These are phyloP conservation scores for Protaetia brevitarsis DNA, from an alignment of 1,140 invertebrate species.

Conservation along the genomic window DNA sequence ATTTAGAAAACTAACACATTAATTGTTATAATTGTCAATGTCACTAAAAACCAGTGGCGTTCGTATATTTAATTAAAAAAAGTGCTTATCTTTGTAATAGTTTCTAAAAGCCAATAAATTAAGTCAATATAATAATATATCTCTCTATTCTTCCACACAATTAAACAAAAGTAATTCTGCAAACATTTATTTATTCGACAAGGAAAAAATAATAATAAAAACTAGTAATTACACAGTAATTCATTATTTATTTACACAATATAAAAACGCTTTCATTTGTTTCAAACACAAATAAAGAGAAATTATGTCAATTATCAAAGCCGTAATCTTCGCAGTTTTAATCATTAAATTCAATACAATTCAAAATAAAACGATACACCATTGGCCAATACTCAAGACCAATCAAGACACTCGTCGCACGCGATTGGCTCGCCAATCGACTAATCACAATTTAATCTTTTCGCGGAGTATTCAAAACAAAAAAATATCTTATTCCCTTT, in stretches of 20 bases:
- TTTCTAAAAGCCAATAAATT: too few relatives aligned
- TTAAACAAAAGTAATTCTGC: background rate
- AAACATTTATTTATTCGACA: conserved; percentile 7
- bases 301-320: too few relatives aligned
- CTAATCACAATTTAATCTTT: background rate
- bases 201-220: background rate
- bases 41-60: too few relatives aligned
- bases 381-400: background rate
- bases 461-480: background rate
- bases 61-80: too few relatives aligned
- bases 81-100: too few relatives aligned
- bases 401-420: background rate
- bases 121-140: too few relatives aligned
- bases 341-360: too few relatives aligned
- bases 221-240: background rate
- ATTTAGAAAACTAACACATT: too few relatives aligned
- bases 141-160: too few relatives aligned
- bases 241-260: conserved; percentile 12
- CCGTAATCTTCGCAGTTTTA: too few relatives aligned
- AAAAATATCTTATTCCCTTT: background rate
- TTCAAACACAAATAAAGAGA: too few relatives aligned
- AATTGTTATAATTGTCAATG: too few relatives aligned
- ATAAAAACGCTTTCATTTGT: background rate
- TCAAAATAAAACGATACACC: background rate
- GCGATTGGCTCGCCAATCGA: background rate